phyloP scores from a whole-genome alignment of 2,113 vertebrate species.

The Saiga tatarica region DNA sequence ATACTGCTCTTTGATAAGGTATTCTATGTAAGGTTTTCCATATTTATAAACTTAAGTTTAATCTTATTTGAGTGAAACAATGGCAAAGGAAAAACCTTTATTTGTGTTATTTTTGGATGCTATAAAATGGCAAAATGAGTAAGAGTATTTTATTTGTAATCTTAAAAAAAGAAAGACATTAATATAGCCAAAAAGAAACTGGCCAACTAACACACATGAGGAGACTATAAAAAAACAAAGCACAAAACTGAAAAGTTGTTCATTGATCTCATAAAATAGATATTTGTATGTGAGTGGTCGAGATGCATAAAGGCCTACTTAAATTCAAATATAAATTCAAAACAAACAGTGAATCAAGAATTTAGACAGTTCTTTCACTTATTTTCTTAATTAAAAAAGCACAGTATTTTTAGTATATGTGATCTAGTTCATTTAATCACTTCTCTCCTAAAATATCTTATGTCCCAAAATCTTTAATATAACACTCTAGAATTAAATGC shows the following conservation, averaged over 20 bases:
- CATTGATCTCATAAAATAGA: conserved; percentile 62
- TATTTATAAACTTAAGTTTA: conserved; percentile 36
- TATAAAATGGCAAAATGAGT: conserved; percentile 52
- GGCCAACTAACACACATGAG: conserved; percentile 25
- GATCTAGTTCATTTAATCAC: neutral
- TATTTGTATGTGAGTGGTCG: conserved; percentile 30
- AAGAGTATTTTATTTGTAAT: conserved; percentile 42
- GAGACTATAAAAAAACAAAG: conserved; percentile 53
- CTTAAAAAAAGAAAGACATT: conserved; percentile 35
- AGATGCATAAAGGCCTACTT: neutral
- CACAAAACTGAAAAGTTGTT: conserved; percentile 41
- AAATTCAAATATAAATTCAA: conserved; percentile 61
- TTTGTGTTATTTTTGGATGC: conserved; percentile 39
- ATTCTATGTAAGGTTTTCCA: neutral
- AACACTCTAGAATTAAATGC: conserved; percentile 20
- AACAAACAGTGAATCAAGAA: conserved; percentile 27
- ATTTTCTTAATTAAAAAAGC: conserved; percentile 25
- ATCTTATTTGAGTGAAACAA: conserved; percentile 45
- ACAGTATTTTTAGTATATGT: neutral
- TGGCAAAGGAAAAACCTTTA: conserved; percentile 23
- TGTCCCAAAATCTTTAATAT: neutral
- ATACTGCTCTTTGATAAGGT: neutral
- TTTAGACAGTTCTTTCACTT: conserved; percentile 42
- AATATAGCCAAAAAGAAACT: conserved; percentile 45
- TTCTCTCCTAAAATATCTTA: neutral